Evolutionary conservation across 1,140 invertebrate species (phyloP), one percentile per base, ranked within the genome.

Genomic region (Leptinotarsa defecta): DNA sequence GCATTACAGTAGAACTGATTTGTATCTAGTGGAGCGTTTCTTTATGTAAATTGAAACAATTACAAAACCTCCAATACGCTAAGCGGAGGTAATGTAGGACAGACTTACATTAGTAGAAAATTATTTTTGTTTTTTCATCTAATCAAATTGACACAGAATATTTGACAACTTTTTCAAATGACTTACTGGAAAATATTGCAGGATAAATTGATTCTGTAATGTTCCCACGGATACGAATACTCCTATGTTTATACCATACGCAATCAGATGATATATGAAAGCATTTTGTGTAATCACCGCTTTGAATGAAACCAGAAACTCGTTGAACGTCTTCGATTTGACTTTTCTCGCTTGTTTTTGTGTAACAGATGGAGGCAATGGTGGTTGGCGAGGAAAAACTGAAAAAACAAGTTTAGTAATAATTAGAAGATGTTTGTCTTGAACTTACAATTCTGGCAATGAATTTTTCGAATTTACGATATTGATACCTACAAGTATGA

Each of bases 171-270:
- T 6, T 27, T 27, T 27, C 27, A 27, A 34, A 34, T 34, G 8
- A 69, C 77, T 64, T 78, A 82, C 81, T 52, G 76, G 71, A 76
- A 82, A 82, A 71, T 81, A 80, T 64, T 76, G 70, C 17, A 82
- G 71, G 27, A 82, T 72, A 27, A 80, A 77, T 43, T 81, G 80
- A 71, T 81, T 82, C 64, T 81, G 64, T 13, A 81, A 57, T 19
- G 80, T 81, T 27, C 77, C 78, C 17, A 80, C 49, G 48, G 76
- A 73, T 6, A 76, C 74, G 57, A 77, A 82, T 4, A 78, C 76
- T 20, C 78, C 81, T 27, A 81, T 75, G 62, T 80, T 81, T 17
- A 82, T 76, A 6, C 78, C 76, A 17, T 77, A 82, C 4, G 80
- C 78, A n/a, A 80, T 48, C 11, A 73, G 64, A 43, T 80, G 80